Evolutionary conservation across 2,113 vertebrate species (phyloP).

Genomic region (Octodon degus): DNA sequence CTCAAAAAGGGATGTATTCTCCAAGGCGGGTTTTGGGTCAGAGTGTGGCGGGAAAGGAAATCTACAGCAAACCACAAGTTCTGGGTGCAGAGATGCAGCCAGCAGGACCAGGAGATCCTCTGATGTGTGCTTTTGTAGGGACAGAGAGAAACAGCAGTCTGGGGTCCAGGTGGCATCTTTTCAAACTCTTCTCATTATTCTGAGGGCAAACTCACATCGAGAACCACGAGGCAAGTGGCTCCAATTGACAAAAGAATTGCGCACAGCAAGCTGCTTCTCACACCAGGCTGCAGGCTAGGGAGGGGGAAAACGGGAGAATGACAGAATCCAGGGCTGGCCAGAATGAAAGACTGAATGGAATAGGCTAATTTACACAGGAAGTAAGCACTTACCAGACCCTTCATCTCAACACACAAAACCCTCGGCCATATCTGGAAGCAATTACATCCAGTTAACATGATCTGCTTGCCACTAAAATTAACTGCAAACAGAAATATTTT

Average conservation of each 20-base stretch:
- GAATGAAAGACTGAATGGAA: slow-evolving; percentile 91
- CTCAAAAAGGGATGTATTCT: not conserved
- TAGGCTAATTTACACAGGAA: slow-evolving; percentile 96
- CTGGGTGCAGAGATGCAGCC: not conserved
- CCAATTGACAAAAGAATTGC: slow-evolving; percentile 62
- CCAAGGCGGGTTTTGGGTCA: not conserved
- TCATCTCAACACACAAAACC: slow-evolving; percentile 92
- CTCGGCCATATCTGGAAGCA: slow-evolving; percentile 96
- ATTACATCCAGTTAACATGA: slow-evolving; percentile 97
- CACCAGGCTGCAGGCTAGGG: slow-evolving; percentile 54
- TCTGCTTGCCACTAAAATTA: slow-evolving; percentile 95
- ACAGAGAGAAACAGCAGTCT: not conserved
- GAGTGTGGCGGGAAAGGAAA: not conserved
- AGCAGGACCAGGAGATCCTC: not conserved
- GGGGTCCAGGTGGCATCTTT: slow-evolving; percentile 21
- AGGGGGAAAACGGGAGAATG: slow-evolving; percentile 80
- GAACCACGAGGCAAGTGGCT: not conserved
- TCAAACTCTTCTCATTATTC: slow-evolving; percentile 20
- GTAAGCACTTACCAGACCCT: slow-evolving; percentile 93
- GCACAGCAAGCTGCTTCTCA: slow-evolving; percentile 60
- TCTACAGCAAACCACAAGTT: not conserved
- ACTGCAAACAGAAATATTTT: slow-evolving; percentile 94
- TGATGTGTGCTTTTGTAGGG: not conserved
- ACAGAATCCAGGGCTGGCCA: slow-evolving; percentile 91
- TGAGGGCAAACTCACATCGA: slow-evolving; percentile 40